Percentiles rank a stretch among this genome's conserved stretches.
Evolutionary conservation across 2,113 vertebrate genomes (phyloP).

Genomic region (Tachysurus vachellii): DNA sequence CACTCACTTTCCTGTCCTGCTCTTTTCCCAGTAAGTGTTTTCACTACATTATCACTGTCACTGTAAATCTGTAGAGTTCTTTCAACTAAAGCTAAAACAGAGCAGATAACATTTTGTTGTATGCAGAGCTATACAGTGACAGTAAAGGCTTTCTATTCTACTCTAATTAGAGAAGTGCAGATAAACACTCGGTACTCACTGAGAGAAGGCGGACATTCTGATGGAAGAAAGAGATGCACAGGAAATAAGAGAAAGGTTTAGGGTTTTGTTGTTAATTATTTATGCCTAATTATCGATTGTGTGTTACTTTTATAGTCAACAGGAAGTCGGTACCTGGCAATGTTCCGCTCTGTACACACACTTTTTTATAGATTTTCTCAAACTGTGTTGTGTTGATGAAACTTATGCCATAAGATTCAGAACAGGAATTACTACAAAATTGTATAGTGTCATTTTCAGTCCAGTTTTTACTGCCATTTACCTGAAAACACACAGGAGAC

Average conservation of each 20-base stretch:
- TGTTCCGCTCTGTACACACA: background rate
- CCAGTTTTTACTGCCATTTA: rapidly evolving
- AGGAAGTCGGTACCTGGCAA: background rate
- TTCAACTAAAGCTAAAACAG: background rate
- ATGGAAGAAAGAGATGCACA: background rate
- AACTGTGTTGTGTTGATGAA: background rate
- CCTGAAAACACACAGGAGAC: background rate
- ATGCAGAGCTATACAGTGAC: too few species aligned
- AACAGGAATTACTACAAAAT: background rate
- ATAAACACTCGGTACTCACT: background rate
- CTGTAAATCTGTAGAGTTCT: background rate
- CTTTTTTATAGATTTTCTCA: background rate
- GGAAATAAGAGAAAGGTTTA: background rate
- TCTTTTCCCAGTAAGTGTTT: background rate
- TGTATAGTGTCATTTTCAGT: too few species aligned
- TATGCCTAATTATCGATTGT: background rate
- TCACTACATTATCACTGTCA: background rate
- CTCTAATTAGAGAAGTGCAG: too few species aligned
- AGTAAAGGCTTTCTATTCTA: too few species aligned
- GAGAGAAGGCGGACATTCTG: background rate
- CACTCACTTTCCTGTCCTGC: background rate
- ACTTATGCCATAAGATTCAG: background rate
- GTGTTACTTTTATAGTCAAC: too few species aligned
- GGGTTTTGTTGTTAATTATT: background rate
- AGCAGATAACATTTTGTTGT: background rate